Evolutionary conservation across 2,113 vertebrate genomes (phyloP).

Genomic region (Rhipidura dahli): DNA sequence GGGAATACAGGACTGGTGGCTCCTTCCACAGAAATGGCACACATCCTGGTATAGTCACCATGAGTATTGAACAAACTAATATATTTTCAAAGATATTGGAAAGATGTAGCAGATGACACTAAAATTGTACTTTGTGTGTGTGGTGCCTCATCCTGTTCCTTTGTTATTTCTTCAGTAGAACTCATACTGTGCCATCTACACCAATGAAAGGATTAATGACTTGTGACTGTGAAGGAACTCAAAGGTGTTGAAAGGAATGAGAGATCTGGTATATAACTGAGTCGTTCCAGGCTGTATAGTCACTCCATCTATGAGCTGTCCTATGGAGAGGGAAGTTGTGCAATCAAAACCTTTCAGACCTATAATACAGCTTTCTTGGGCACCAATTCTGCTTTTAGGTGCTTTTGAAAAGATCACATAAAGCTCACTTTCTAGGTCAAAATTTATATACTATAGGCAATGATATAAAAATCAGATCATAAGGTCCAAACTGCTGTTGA

Average conservation of each 20-base stretch:
- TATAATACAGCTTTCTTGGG: background rate
- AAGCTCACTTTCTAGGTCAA: background rate
- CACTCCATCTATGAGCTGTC: background rate
- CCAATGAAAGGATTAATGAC: background rate
- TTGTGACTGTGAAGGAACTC: slow-evolving; percentile 2
- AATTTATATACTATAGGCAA: background rate
- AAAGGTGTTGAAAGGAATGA: background rate
- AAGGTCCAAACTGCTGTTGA: background rate
- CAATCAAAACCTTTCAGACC: background rate
- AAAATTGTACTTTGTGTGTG: background rate
- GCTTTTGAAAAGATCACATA: background rate
- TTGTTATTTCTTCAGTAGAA: background rate
- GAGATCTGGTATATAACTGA: background rate
- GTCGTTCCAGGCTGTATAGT: background rate
- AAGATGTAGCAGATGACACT: background rate
- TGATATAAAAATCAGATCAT: background rate
- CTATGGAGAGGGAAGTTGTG: background rate
- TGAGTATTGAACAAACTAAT: background rate
- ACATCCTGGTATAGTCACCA: background rate
- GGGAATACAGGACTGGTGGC: slow-evolving; percentile 19
- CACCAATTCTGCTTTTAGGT: background rate
- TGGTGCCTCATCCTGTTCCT: background rate
- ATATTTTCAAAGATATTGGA: background rate
- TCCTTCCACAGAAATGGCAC: slow-evolving; percentile 10
- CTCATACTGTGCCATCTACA: background rate